A percentile compares a stretch with the other conserved stretches of the same genome.
Conservation (phyloP, 2,113 vertebrate species). For the Etia nguti region DNA sequence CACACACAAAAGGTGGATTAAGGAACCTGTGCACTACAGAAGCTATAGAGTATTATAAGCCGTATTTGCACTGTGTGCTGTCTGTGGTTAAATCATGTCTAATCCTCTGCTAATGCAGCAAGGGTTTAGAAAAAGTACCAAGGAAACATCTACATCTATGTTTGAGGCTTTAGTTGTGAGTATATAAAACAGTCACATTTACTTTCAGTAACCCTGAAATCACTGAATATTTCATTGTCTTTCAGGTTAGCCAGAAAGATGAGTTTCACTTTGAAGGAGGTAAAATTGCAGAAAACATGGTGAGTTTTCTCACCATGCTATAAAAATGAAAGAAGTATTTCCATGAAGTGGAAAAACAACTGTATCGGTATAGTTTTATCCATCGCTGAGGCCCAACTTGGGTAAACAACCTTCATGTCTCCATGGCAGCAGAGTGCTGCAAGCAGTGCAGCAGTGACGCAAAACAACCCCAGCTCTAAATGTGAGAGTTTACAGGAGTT, state of each 20-base stretch:
- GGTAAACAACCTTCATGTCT: background rate
- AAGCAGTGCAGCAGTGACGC: background rate
- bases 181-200: background rate
- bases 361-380: background rate
- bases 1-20: background rate
- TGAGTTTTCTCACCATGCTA: background rate
- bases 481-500: background rate
- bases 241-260: background rate
- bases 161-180: background rate
- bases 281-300: background rate
- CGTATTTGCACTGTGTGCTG: background rate
- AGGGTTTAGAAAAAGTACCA: background rate
- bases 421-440: background rate
- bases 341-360: background rate
- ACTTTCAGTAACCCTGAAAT: background rate
- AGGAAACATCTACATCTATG: background rate
- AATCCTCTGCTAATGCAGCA: background rate
- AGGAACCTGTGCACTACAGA: background rate
- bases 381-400: background rate
- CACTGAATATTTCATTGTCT: background rate
- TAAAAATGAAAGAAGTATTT: background rate
- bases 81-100: background rate
- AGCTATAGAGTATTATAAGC: background rate
- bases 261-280: background rate
- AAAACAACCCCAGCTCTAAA: background rate